Conservation (phyloP, 30 jellyfish, hydroid and myxozoan species). For the Turritopsis rubra region DNA sequence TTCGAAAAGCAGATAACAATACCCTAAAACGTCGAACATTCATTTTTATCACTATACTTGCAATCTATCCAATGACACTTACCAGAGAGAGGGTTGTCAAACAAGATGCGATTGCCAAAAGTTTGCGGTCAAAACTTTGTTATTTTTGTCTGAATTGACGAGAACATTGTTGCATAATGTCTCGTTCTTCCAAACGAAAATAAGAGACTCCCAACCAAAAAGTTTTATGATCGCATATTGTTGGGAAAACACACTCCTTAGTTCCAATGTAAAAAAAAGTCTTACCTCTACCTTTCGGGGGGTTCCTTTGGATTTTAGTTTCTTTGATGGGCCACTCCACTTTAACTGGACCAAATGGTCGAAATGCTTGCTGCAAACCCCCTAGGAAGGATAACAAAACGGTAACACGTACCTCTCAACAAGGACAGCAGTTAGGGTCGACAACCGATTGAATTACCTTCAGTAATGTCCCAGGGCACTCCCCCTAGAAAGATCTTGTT, state of each 20-base stretch:
- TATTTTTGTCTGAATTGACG: too few species aligned
- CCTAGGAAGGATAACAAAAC: slow-evolving; percentile 21
- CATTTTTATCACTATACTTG: neutral
- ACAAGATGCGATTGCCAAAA: too few species aligned
- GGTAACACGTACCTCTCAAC: neutral
- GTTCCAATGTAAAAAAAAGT: neutral
- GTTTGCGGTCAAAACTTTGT: too few species aligned
- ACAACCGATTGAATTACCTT: slow-evolving; percentile 31
- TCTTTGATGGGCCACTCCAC: slow-evolving; percentile 99
- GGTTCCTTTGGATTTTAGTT: slow-evolving; percentile 56
- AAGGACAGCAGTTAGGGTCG: neutral
- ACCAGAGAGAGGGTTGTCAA: too few species aligned
- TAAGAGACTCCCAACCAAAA: too few species aligned
- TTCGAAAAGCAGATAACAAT: slow-evolving; percentile 87
- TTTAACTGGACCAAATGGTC: slow-evolving; percentile 90
- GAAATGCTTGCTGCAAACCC: slow-evolving; percentile 86
- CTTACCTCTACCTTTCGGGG: slow-evolving; percentile 82
- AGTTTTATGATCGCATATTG: too few species aligned
- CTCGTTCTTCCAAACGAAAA: too few species aligned
- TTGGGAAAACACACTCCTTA: too few species aligned
- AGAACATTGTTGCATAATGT: too few species aligned
- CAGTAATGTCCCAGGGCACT: slow-evolving; percentile 99
- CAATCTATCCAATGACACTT: neutral
- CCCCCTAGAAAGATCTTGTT: slow-evolving; percentile 96
- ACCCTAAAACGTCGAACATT: slow-evolving; percentile 62